Conservation (phyloP, 2,797 vertebrate genomes). For the Acanthopagrus latus region DNA sequence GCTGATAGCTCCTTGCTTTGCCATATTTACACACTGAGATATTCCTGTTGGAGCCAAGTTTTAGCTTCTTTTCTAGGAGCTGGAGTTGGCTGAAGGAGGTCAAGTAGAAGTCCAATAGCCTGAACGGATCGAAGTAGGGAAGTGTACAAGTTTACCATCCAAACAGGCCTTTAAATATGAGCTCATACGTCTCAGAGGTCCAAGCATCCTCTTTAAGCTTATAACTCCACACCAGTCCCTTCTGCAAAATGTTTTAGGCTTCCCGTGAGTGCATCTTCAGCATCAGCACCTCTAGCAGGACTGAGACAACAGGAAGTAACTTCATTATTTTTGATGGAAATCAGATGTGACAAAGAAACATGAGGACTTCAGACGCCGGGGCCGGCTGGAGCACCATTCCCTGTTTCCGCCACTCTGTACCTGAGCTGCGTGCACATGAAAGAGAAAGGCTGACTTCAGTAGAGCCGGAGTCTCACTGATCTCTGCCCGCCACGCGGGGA, state of each 20-base stretch:
- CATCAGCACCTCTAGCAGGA: neutral
- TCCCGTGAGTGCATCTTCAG: neutral
- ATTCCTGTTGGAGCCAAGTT: neutral
- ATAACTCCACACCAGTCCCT: neutral
- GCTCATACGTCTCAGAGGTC: neutral
- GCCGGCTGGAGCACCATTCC: neutral
- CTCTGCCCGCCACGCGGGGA: constrained; percentile 34
- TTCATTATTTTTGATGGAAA: constrained; percentile 62
- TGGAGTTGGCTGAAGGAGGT: neutral
- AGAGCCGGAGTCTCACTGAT: constrained; percentile 59
- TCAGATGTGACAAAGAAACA: constrained; percentile 43
- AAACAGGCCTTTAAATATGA: neutral
- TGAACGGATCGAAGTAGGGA: neutral
- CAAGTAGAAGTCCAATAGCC: neutral
- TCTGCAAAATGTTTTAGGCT: constrained; percentile 7
- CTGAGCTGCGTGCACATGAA: constrained; percentile 52
- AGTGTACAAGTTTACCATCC: neutral
- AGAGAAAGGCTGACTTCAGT: constrained; percentile 51
- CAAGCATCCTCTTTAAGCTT: constrained; percentile 12
- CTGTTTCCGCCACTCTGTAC: constrained; percentile 31
- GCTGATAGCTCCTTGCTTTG: neutral
- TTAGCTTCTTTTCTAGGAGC: neutral
- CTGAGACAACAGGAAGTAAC: constrained; percentile 26
- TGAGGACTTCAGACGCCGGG: constrained; percentile 32
- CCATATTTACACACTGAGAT: neutral